Conservation (phyloP, 2,113 vertebrate species). For the Phainopepla nitens region DNA sequence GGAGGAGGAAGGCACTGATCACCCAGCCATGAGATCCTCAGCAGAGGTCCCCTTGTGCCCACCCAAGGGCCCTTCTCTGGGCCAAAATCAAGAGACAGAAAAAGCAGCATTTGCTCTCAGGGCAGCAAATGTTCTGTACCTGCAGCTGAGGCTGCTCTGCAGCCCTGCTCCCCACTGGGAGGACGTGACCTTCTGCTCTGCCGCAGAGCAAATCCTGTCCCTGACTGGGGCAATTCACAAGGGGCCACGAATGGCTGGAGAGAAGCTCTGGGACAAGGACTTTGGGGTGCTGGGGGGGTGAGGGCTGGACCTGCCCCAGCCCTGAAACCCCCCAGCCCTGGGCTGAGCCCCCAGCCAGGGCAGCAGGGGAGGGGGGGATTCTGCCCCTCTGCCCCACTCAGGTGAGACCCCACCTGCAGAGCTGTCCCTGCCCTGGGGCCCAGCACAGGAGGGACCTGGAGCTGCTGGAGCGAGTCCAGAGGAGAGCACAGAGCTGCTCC, state of each 20-base stretch:
- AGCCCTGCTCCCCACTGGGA: rapidly evolving
- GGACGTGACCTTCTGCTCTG: background rate
- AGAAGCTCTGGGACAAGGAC: background rate
- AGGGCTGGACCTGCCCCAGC: background rate
- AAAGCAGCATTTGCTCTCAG: background rate
- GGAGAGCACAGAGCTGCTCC: rapidly evolving
- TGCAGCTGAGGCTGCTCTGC: background rate
- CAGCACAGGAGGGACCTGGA: background rate
- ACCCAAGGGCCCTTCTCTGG: background rate
- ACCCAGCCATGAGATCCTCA: rapidly evolving
- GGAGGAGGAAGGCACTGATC: background rate
- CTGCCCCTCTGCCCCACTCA: background rate
- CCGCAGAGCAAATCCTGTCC: background rate
- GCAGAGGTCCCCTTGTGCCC: background rate
- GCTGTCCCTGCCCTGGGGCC: background rate
- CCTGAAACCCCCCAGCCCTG: background rate
- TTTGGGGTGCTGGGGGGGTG: background rate
- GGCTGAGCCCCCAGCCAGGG: background rate
- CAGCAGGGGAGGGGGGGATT: background rate
- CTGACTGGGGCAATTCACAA: background rate
- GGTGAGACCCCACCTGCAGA: background rate
- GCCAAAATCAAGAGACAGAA: background rate
- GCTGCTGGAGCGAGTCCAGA: background rate
- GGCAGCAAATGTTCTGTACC: background rate
- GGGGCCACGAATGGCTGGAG: background rate